Conservation (phyloP, 2,113 vertebrate genomes). For the Oreocharis arfaki region DNA sequence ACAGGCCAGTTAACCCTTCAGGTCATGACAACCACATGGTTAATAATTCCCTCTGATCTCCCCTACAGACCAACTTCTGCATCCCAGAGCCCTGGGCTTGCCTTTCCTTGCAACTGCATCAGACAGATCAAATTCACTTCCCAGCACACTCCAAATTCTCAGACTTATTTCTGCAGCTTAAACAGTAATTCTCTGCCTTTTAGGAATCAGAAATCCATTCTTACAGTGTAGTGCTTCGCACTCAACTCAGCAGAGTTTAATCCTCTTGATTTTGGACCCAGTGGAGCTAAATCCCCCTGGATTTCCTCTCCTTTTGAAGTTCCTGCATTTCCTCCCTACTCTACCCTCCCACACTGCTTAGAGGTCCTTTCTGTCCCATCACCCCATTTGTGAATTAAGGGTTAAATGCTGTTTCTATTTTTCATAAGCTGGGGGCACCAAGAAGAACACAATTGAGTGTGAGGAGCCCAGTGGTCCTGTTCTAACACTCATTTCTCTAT, state of each 20-base stretch:
- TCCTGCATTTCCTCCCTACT: neutral
- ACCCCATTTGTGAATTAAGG: neutral
- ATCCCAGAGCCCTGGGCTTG: neutral
- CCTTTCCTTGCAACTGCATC: neutral
- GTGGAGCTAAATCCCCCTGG: rapidly evolving
- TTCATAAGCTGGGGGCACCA: neutral
- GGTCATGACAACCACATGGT: neutral
- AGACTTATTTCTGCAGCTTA: neutral
- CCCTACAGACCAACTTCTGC: neutral
- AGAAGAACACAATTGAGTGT: neutral
- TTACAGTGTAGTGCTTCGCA: neutral
- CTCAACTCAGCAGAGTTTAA: neutral
- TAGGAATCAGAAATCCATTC: neutral
- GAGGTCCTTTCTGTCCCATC: neutral
- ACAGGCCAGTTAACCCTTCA: neutral
- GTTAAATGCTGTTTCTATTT: neutral
- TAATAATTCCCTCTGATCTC: neutral
- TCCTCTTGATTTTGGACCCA: neutral
- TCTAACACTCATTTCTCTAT: neutral
- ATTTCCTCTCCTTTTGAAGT: neutral
- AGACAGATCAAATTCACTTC: neutral
- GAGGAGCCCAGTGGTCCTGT: neutral
- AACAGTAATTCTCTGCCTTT: neutral
- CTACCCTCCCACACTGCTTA: neutral
- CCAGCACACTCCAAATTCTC: neutral